These are phyloP conservation scores for Conchocele bisecta DNA, from an alignment of 2,888 invertebrate genomes.

Conservation along the genomic window DNA sequence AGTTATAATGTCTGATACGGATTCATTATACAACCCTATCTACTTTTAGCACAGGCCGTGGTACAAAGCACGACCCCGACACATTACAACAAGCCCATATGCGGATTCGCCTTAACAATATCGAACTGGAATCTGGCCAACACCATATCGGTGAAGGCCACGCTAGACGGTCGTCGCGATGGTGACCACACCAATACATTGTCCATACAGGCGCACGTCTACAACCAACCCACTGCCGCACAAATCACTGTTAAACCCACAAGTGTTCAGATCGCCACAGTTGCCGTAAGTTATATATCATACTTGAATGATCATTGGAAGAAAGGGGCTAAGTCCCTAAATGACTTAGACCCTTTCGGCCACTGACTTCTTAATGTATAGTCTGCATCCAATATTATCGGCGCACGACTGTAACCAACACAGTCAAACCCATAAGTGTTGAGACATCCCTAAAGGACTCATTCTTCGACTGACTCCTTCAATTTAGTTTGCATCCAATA, in stretches of 20 bases:
- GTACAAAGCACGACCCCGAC: conserved; percentile 45
- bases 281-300: neutral
- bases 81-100: conserved; percentile 49
- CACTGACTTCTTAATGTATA: neutral
- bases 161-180: conserved; percentile 65
- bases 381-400: too few species aligned
- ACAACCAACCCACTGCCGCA: conserved; percentile 47
- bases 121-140: conserved; percentile 62
- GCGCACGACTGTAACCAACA: too few species aligned
- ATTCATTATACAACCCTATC: too few species aligned
- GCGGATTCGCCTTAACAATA: conserved; percentile 59
- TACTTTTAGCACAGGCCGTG: conserved; percentile 28
- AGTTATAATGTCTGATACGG: too few species aligned
- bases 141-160: conserved; percentile 64
- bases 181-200: conserved; percentile 56
- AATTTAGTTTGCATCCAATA: too few species aligned
- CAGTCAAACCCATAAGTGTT: too few species aligned
- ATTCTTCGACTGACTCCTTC: too few species aligned
- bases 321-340: too few species aligned
- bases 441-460: too few species aligned
- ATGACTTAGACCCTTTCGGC: too few species aligned
- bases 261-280: neutral
- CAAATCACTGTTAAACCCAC: conserved; percentile 42
- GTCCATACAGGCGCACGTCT: conserved; percentile 50
- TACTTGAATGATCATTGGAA: too few species aligned